Evolutionary conservation across 2,113 vertebrate species (phyloP), one percentile per base, ranked within the genome.

Genomic region (Chrysochloris asiatica): DNA sequence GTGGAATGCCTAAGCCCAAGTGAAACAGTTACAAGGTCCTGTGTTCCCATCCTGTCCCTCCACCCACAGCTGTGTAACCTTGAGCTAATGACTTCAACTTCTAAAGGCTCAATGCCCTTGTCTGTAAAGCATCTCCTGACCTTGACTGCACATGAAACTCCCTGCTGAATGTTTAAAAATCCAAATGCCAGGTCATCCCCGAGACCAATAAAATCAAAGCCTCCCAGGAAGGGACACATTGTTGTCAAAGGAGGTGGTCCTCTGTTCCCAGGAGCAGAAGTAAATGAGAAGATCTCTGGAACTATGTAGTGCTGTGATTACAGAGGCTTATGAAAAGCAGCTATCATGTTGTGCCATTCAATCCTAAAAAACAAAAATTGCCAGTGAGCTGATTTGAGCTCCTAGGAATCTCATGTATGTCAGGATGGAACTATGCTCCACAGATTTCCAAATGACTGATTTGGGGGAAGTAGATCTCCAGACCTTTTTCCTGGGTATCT

Each of bases 201-300:
- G 8, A 59, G 65, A 77, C 50, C 65, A 75, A n/a, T 28, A 47
- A 92, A 41, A 72, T 84, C 67, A 83, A 72, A 93, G 63, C 7
- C 16, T 7, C 6, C 65, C 43, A 22, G 24, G 79, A 71, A 3
- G 47, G 33, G 26, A 83, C 50, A 10, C 54, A 61, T 6, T 41
- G 65, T 28, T 48, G 0, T 26, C 83, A 77, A 30, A 22, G n/a
- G 30, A 63, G 21, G n/a, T 3, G 21, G 26, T 54, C 41, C 73
- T 93, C 79, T 43, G 45, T 47, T 69, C 75, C 41, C 3, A 10
- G 0, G 5, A 21, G 8, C 47, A 13, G 73, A 45, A 36, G 52
- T 33, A 72, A 81, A 41, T 21, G 63, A 92, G 54, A 48, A 73
- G 30, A n/a, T 11, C 36, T 30, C 26, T 1, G 36, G 77, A 33